Conservation (phyloP, 2,888 invertebrate genomes). For the Lasioglossum villosulum region DNA sequence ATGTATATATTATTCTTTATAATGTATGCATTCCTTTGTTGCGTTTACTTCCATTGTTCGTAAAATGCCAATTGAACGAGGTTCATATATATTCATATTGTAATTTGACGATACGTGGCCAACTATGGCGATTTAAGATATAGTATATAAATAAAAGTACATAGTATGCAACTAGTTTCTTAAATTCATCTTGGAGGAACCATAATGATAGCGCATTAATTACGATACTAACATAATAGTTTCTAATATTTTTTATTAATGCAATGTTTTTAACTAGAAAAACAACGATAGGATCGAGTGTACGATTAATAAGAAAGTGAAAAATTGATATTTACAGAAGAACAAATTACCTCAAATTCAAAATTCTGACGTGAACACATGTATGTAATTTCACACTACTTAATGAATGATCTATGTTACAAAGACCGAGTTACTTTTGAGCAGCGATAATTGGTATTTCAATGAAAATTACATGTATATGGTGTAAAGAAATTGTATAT, state of each 20-base stretch:
- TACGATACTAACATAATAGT: slow-evolving; percentile 8
- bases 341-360: slow-evolving; percentile 7
- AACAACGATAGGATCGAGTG: slow-evolving; percentile 8
- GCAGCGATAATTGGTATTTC: slow-evolving; percentile 28
- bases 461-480: neutral
- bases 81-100: neutral
- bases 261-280: slow-evolving; percentile 16
- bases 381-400: slow-evolving; percentile 18
- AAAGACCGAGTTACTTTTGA: slow-evolving; percentile 51
- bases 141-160: slow-evolving; percentile 3
- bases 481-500: no score
- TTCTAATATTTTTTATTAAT: slow-evolving; percentile 30
- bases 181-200: slow-evolving; percentile 9
- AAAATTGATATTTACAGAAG: neutral
- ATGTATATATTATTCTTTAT: neutral
- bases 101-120: slow-evolving; percentile 2
- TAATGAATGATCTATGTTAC: slow-evolving; percentile 34
- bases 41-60: neutral
- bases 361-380: slow-evolving; percentile 10
- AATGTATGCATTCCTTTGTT: slow-evolving; percentile 20
- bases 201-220: neutral
- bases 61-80: neutral
- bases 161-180: slow-evolving; percentile 9
- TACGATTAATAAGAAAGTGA: neutral
- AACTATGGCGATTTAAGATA: neutral